These are phyloP conservation scores for Drosophila lutescens DNA, from an alignment of 2,888 invertebrate genomes.

Conservation along the genomic window DNA sequence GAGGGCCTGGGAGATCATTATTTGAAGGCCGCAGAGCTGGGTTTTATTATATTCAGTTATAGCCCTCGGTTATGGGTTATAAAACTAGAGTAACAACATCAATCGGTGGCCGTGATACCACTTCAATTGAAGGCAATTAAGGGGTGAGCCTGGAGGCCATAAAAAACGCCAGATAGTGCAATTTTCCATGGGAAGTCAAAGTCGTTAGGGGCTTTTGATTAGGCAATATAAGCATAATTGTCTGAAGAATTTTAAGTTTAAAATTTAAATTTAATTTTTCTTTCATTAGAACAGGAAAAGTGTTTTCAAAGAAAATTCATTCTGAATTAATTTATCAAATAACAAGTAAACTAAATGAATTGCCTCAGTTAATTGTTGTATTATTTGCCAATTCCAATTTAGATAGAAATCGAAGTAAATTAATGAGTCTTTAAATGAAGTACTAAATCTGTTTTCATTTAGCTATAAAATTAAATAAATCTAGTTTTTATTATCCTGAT, in stretches of 20 bases:
- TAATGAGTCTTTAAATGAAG: background rate
- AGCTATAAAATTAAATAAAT: background rate
- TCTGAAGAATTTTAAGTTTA: background rate
- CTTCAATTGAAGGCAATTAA: conserved; percentile 53
- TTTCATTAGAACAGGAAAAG: no score
- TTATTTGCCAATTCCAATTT: background rate
- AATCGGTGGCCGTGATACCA: conserved; percentile 36
- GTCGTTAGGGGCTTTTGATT: background rate
- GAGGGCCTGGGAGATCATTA: conserved; percentile 11
- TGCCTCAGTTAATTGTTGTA: no score
- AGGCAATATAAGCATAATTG: background rate
- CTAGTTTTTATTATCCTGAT: background rate
- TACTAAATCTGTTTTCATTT: conserved; percentile 1
- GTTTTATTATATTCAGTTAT: conserved; percentile 33
- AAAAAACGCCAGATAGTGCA: conserved; percentile 4
- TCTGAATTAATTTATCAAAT: no score
- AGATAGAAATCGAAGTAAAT: background rate
- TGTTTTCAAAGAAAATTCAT: no score
- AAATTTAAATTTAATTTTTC: background rate
- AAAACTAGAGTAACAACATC: conserved; percentile 32
- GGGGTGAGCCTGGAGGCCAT: conserved; percentile 11
- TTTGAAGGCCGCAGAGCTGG: conserved; percentile 1
- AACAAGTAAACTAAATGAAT: no score
- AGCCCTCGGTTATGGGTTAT: conserved; percentile 33
- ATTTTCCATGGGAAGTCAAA: background rate